Percentiles rank a stretch among this genome's conserved stretches.
These are phyloP conservation scores for Phyllotis vaccarum DNA, from an alignment of 2,797 vertebrate genomes.

Conservation along the genomic window DNA sequence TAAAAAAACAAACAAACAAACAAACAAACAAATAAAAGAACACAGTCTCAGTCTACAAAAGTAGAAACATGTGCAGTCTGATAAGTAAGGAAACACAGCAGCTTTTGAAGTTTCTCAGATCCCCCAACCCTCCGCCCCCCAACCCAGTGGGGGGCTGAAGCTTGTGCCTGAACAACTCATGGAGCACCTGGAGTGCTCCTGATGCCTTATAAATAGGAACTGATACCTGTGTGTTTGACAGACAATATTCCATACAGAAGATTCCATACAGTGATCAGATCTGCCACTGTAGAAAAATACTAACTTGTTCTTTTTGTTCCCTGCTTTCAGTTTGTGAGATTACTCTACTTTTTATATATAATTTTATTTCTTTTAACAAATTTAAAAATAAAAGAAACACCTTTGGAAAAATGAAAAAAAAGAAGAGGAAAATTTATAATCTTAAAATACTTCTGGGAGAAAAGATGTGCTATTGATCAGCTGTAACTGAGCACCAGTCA, in stretches of 20 bases:
- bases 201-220: conserved; percentile 77
- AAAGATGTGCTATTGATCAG: too few relatives aligned
- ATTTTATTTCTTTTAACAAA: conserved; percentile 83
- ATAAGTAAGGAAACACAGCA: conserved; percentile 35
- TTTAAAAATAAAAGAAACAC: conserved; percentile 81
- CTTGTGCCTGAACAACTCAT: conserved; percentile 34
- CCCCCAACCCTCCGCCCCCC: neutral
- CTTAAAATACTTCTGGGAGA: too few relatives aligned
- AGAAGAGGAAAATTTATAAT: too few relatives aligned
- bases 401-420: conserved; percentile 71
- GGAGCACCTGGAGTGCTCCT: conserved; percentile 53
- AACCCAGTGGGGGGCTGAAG: conserved; percentile 47
- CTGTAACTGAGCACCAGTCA: too few relatives aligned
- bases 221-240: conserved; percentile 61
- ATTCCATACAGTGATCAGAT: conserved; percentile 63
- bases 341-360: conserved; percentile 84
- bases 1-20: too few relatives aligned
- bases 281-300: conserved; percentile 80
- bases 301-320: conserved; percentile 76
- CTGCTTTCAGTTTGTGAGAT: conserved; percentile 80
- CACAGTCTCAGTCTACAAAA: conserved; percentile 44
- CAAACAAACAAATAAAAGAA: too few relatives aligned
- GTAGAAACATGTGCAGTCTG: conserved; percentile 57
- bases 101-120: conserved; percentile 57
- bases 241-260: conserved; percentile 54